Conservation (phyloP, 2,113 vertebrate genomes). For the Rhinogobius similis region DNA sequence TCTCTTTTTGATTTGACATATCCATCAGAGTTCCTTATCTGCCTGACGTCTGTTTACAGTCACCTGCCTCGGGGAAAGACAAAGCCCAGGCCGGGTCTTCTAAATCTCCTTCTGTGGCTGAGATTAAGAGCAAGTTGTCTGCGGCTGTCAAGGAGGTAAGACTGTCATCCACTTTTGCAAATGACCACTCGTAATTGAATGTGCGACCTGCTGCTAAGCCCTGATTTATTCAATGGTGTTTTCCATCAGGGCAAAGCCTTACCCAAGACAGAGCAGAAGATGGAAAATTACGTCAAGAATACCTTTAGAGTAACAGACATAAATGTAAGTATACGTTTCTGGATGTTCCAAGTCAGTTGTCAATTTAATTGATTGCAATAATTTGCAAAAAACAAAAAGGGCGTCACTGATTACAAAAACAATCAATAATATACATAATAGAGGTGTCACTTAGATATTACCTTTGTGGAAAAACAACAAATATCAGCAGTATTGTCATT, state of each 20-base stretch:
- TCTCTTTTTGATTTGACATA: constrained; percentile 29
- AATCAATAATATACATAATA: too few species aligned
- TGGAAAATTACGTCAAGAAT: constrained; percentile 77
- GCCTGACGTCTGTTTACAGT: constrained; percentile 52
- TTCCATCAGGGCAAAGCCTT: constrained; percentile 71
- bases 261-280: constrained; percentile 81
- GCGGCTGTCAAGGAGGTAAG: constrained; percentile 73
- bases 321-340: constrained; percentile 63
- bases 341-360: not conserved
- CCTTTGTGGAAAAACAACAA: too few species aligned
- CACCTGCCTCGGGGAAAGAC: constrained; percentile 65
- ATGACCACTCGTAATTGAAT: constrained; percentile 28
- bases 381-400: too few species aligned
- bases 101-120: constrained; percentile 64
- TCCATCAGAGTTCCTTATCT: constrained; percentile 39
- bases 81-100: constrained; percentile 68
- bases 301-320: constrained; percentile 75
- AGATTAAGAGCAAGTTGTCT: constrained; percentile 77
- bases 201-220: constrained; percentile 5
- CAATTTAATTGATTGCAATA: too few species aligned
- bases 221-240: constrained; percentile 40
- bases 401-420: too few species aligned
- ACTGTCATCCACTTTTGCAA: constrained; percentile 30
- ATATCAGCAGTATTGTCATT: too few species aligned
- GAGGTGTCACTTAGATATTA: too few species aligned